Evolutionary conservation across 1,140 invertebrate species (phyloP).

Genomic region (Teleopsis dalmanni): DNA sequence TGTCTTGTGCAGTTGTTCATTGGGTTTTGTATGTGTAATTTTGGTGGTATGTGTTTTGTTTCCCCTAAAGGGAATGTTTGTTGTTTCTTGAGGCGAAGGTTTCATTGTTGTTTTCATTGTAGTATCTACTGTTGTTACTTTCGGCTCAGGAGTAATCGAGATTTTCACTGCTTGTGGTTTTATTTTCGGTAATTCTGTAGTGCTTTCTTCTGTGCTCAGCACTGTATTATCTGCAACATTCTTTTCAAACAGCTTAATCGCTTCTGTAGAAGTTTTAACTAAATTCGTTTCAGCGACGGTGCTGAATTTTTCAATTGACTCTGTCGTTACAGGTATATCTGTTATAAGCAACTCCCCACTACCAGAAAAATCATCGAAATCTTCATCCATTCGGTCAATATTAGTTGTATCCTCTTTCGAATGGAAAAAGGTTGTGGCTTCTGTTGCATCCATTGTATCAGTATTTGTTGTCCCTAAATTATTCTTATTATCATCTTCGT

Average conservation of each 20-base stretch:
- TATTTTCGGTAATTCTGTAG: neutral
- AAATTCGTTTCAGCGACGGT: neutral
- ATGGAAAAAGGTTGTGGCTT: constrained; percentile 6
- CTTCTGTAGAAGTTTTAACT: neutral
- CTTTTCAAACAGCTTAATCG: neutral
- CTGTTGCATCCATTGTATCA: constrained; percentile 9
- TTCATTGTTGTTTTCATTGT: neutral
- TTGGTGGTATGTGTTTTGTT: too few species aligned
- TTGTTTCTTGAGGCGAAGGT: neutral
- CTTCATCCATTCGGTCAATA: constrained; percentile 28
- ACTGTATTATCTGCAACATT: neutral
- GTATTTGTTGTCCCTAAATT: neutral
- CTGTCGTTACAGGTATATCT: neutral
- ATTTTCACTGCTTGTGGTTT: neutral
- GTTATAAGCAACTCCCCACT: constrained; percentile 19
- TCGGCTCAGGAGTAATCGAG: neutral
- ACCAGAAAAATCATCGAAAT: constrained; percentile 26
- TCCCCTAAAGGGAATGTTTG: too few species aligned
- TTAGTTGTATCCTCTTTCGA: neutral
- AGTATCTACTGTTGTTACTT: neutral
- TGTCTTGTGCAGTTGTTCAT: too few species aligned
- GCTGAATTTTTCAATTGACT: neutral
- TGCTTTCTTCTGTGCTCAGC: neutral
- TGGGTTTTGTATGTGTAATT: too few species aligned
- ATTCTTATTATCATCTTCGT: constrained; percentile 27